phyloP scores from a whole-genome alignment of 64 coral and sea anemone species.

The Actinia equina region DNA sequence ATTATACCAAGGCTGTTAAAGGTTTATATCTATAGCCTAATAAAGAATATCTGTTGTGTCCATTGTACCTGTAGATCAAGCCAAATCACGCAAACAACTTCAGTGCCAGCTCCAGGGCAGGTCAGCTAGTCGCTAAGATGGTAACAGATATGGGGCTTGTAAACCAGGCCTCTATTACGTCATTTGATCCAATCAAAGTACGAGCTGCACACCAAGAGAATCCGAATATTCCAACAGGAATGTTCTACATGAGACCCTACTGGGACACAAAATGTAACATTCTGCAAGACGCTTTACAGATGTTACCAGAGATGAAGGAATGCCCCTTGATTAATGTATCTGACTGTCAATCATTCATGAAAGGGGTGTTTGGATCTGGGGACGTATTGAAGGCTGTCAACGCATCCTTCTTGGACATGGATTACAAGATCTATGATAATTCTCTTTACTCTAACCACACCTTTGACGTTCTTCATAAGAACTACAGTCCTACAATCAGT shows the following conservation, averaged over 20 bases:
- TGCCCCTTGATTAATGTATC: conserved; percentile 30
- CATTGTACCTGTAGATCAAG: conserved; percentile 41
- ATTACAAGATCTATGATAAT: conserved; percentile 88
- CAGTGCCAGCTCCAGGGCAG: conserved; percentile 48
- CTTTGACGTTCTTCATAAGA: conserved; percentile 48
- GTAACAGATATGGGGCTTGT: conserved; percentile 52
- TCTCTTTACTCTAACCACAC: conserved; percentile 65
- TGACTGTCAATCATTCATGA: conserved; percentile 44
- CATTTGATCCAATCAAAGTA: conserved; percentile 84
- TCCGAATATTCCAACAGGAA: conserved; percentile 34
- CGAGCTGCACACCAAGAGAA: conserved; percentile 58
- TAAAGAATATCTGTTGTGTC: neutral
- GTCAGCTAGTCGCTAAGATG: conserved; percentile 60
- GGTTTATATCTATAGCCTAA: too few relatives aligned
- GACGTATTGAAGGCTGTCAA: conserved; percentile 53
- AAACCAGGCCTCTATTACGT: conserved; percentile 59
- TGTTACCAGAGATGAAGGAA: conserved; percentile 41
- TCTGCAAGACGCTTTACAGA: conserved; percentile 14
- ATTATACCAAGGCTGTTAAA: too few relatives aligned
- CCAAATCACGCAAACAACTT: conserved; percentile 45
- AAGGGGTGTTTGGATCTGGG: conserved; percentile 49
- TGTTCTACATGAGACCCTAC: conserved; percentile 58
- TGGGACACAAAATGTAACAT: neutral
- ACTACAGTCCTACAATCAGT: conserved; percentile 68
- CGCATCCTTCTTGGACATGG: conserved; percentile 71